A percentile compares a stretch with the other conserved stretches of the same genome.
These are phyloP conservation scores for Scaptomyza cyrtandrae DNA, from an alignment of 2,888 invertebrate species.

Conservation along the genomic window DNA sequence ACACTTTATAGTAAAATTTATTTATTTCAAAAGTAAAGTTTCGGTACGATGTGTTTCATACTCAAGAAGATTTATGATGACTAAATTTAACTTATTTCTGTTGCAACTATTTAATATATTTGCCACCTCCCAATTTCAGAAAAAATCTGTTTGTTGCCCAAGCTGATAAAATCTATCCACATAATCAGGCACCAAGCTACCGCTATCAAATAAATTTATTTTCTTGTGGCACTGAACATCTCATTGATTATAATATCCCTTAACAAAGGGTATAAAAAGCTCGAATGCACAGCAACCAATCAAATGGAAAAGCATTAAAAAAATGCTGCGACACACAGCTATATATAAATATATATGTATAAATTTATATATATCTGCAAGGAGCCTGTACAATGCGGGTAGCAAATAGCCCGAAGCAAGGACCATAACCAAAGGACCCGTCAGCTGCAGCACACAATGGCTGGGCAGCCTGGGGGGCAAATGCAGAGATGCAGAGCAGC, in stretches of 20 bases:
- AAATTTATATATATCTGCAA: slow-evolving; percentile 45
- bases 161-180: background rate
- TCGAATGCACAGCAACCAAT: slow-evolving; percentile 42
- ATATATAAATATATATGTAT: background rate
- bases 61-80: too few relatives aligned
- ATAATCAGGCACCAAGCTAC: background rate
- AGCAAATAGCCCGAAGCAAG: slow-evolving; percentile 2
- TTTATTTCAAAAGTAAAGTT: background rate
- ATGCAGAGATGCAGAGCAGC: slow-evolving; percentile 11
- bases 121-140: too few relatives aligned
- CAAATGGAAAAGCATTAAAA: slow-evolving; percentile 65
- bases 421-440: background rate
- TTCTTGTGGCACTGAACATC: background rate
- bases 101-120: too few relatives aligned
- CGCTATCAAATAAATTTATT: background rate
- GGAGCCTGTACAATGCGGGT: slow-evolving; percentile 56
- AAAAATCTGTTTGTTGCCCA: background rate
- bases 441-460: slow-evolving; percentile 41
- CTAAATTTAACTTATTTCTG: too few relatives aligned
- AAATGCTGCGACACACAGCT: slow-evolving; percentile 30
- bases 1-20: background rate
- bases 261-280: background rate
- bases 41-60: background rate
- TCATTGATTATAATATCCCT: background rate
- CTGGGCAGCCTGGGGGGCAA: background rate